These are phyloP conservation scores for Clitarchus hookeri DNA, from an alignment of 2,888 invertebrate species.

Conservation along the genomic window DNA sequence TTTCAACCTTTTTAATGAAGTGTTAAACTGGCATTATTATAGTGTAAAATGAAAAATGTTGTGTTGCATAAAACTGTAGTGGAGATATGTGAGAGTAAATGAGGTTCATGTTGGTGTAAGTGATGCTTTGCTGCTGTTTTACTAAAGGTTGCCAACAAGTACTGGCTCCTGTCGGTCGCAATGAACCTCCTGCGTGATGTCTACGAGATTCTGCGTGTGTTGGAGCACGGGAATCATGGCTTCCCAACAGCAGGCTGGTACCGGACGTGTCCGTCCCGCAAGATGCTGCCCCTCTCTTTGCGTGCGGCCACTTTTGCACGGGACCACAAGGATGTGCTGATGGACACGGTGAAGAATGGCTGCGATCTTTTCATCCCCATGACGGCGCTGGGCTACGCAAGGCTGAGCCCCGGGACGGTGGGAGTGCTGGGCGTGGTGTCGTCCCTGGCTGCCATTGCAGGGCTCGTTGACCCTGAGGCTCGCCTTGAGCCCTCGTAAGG, in stretches of 20 bases:
- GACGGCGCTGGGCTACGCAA: conserved; percentile 76
- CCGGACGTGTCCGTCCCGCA: conserved; percentile 21
- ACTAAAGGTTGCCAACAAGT: conserved; percentile 67
- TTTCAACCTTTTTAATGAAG: no score
- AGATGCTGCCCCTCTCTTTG: conserved; percentile 32
- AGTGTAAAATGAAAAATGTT: no score
- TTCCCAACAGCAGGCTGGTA: not conserved
- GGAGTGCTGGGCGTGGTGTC: conserved; percentile 81
- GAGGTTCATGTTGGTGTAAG: no score
- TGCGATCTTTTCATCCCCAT: conserved; percentile 89
- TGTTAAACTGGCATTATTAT: no score
- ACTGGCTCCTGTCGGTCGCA: conserved; percentile 82
- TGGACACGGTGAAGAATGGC: conserved; percentile 83
- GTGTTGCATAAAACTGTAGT: no score
- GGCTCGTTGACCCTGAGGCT: conserved; percentile 76
- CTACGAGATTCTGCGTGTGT: conserved; percentile 75
- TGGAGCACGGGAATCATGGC: conserved; percentile 54
- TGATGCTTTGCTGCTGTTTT: no score
- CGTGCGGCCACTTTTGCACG: conserved; percentile 48
- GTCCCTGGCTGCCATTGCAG: conserved; percentile 77
- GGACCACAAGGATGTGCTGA: conserved; percentile 67
- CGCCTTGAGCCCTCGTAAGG: conserved; percentile 67
- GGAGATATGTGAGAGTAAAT: no score
- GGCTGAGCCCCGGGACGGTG: conserved; percentile 75
- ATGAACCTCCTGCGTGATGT: conserved; percentile 80